Base-by-base conservation (phyloP, 2,888 invertebrate species). In the Synergus itoensis region DNA sequence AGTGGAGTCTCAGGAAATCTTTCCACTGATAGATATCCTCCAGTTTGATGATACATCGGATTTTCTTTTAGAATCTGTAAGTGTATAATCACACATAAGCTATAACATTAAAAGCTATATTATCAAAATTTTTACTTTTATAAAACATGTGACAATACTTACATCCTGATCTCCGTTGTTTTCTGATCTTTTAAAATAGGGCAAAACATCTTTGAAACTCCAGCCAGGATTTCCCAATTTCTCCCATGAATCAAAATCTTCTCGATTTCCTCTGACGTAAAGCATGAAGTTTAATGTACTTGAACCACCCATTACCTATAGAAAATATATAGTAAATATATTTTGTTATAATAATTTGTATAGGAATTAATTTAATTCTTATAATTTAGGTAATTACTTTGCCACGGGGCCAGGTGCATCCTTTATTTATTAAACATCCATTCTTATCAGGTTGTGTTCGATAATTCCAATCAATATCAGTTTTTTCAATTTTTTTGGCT, bases 401-500 rank as follows among this genome's bases (percentile, higher is more conserved):
- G 1, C 79, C 81, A 14, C 96, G 94, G 0, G 96, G 96, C 94
- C 96, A 95, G 85, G 94, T 95, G 87, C 96, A 95, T 57, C 89
- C 89, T 0, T 88, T 93, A 4, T 93, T 93, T 45, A 93, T 90
- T 67, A 93, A 91, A 84, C 95, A 95, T 0, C 93, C 93, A 84
- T 93, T 87, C 79, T 94, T 92, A 77, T 21, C 36, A 63, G 16
- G 16, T 48, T 48, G 16, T 16, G 16, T 48, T 48, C 7, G 16
- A 16, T 48, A 48, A 0, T 48, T 48, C 48, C 48, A 96, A 97
- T 36, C 96, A 21, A 96, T 94, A 86, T 93, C 80, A 14, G 80
- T 81, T n/a, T 95, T 96, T 96, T 96, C 89, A 96, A 96, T 85
- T 94, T 94, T 14, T 93, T 92, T 0, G 0, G 96, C 96, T 77